These are phyloP conservation scores for Argopecten irradians DNA, from an alignment of 1,140 invertebrate genomes.

Conservation along the genomic window DNA sequence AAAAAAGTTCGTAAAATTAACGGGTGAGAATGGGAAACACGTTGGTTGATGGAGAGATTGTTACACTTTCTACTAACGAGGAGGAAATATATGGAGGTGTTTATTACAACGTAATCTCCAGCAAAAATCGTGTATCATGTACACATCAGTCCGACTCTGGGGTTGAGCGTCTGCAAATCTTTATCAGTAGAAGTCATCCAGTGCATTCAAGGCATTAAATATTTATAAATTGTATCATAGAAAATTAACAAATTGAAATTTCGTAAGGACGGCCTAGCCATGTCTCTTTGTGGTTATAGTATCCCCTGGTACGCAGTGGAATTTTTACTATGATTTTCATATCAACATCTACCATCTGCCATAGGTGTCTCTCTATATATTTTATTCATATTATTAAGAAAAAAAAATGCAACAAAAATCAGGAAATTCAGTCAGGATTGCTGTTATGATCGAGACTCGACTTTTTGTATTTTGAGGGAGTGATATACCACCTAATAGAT, in stretches of 20 bases:
- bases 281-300: not conserved
- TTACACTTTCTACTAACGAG: not conserved
- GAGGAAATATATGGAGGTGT: not conserved
- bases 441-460: not conserved
- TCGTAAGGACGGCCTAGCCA: not conserved
- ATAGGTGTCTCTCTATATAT: not conserved
- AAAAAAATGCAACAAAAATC: not conserved
- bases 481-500: not conserved
- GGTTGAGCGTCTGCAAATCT: not conserved
- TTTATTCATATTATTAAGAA: no score
- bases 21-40: not conserved
- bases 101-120: not conserved
- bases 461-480: not conserved
- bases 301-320: not conserved
- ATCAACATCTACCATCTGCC: not conserved
- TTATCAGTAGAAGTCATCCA: conserved; percentile 17
- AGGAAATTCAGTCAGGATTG: not conserved
- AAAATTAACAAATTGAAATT: conserved; percentile 19
- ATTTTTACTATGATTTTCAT: not conserved
- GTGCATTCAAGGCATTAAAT: not conserved
- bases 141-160: not conserved
- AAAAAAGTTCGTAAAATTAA: not conserved
- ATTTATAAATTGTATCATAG: conserved; percentile 10
- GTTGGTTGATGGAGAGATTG: not conserved
- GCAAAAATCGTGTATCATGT: not conserved